Evolutionary conservation across 2,888 invertebrate genomes (phyloP).

Genomic region (Galeopsomyia nigrocyanea): DNA sequence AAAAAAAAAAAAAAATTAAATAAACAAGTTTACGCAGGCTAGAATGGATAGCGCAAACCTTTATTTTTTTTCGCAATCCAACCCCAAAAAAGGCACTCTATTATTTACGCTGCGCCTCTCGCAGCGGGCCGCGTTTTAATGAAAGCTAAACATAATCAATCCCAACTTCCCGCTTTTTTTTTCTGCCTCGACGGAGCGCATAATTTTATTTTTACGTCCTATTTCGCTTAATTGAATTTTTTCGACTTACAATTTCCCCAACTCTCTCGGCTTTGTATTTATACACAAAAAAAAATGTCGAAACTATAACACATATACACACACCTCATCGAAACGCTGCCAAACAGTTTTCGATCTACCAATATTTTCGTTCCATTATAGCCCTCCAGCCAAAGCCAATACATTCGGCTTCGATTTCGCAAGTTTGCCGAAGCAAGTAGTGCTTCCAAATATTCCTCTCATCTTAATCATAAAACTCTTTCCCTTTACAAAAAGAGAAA

Average conservation of each 20-base stretch:
- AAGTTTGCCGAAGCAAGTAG: not conserved
- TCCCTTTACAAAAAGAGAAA: no score
- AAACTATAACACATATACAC: no score
- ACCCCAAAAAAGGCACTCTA: constrained; percentile 51
- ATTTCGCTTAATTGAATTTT: constrained; percentile 7
- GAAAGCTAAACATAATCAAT: constrained; percentile 68
- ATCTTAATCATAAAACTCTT: constrained; percentile 7
- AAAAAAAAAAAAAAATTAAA: no score
- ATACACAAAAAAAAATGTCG: no score
- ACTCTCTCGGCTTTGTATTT: no score
- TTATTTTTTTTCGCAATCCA: not conserved
- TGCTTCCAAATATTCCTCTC: constrained; percentile 19
- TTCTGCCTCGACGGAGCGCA: constrained; percentile 50
- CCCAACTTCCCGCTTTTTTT: constrained; percentile 53
- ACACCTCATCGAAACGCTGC: not conserved
- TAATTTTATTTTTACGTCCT: constrained; percentile 9
- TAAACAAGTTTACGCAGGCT: no score
- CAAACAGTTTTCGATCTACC: not conserved
- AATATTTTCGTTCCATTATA: constrained; percentile 39
- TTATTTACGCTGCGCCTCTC: constrained; percentile 60
- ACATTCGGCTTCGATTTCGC: constrained; percentile 11
- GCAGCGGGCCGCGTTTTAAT: constrained; percentile 59
- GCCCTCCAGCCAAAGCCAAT: not conserved
- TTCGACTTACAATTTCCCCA: not conserved
- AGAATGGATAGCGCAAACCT: not conserved